Conservation (phyloP, 1,140 invertebrate species). For the Saccostrea cuccullata region DNA sequence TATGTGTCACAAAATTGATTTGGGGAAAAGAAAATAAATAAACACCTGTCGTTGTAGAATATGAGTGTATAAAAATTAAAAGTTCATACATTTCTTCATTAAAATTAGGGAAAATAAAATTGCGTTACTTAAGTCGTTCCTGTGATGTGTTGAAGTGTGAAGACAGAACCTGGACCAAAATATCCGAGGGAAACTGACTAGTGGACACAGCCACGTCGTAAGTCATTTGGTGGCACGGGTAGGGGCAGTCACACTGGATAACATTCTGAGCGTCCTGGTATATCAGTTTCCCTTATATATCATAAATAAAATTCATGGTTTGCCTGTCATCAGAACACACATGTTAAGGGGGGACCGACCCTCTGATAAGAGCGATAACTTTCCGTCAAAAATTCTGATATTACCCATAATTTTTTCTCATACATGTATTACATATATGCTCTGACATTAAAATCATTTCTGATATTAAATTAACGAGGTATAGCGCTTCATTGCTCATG, state of each 20-base stretch:
- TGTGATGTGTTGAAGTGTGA: background rate
- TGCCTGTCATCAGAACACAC: no score
- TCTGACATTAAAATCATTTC: no score
- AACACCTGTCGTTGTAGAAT: background rate
- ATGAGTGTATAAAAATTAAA: background rate
- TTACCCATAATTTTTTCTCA: no score
- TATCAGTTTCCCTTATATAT: background rate
- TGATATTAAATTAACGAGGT: no score
- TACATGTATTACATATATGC: no score
- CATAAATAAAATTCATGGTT: background rate
- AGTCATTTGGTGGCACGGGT: background rate
- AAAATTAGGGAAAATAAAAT: background rate
- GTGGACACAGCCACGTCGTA: background rate
- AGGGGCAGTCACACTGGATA: background rate
- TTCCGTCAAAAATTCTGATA: no score
- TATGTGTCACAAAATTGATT: background rate
- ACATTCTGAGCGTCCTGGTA: background rate
- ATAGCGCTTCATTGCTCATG: no score
- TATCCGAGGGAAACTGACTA: constrained; percentile 27
- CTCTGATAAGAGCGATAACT: no score
- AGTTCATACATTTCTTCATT: background rate
- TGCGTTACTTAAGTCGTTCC: background rate
- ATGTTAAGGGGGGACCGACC: no score
- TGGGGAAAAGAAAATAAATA: background rate
- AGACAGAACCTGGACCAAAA: background rate